Evolutionary conservation across 2,888 invertebrate genomes (phyloP), one percentile per base, ranked within the genome.

Genomic region (Willowsia nigromaculata): DNA sequence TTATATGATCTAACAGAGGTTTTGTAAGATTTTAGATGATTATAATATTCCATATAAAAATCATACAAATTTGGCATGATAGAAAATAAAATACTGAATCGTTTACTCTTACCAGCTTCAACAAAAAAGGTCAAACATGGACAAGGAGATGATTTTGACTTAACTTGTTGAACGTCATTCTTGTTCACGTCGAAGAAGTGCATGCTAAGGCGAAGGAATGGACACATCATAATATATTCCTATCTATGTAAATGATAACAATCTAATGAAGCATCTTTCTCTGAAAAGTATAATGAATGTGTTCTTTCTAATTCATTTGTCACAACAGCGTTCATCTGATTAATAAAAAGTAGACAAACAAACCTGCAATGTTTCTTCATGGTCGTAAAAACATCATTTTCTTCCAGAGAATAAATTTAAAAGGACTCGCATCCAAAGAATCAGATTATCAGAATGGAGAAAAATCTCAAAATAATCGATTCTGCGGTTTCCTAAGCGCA

Each of bases 261-360:
- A 74, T 74, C 74, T 47, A 74, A 74, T 47, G 74, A 74, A 74
- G 50, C 47, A 27, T 74, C 25, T 47, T 50, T 30, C 43, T 27
- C n/a, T 30, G 62, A 33, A 37, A 7, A 18, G n/a, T 68, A 18
- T 68, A 68, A 68, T 68, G 68, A 68, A 68, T 68, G 68, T 68
- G 68, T 9, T 68, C n/a, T 9, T 18, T 68, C 40, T n/a, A 37
- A 68, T 40, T 9, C 68, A 68, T 68, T 37, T 68, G 68, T 33
- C 59, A 59, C 59, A n/a, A n/a, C n/a, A 59, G 59, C 25, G 25
- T 59, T 59, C 27, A 59, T 59, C 59, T 27, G 59, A 59, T 59
- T 59, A 59, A 27, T 25, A 59, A 18, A 18, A 50, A n/a, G n/a
- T n/a, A n/a, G n/a, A n/a, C n/a, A n/a, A n/a, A n/a, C n/a, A n/a